phyloP scores from a whole-genome alignment of 2,113 vertebrate species.

The Clarias batrachus region DNA sequence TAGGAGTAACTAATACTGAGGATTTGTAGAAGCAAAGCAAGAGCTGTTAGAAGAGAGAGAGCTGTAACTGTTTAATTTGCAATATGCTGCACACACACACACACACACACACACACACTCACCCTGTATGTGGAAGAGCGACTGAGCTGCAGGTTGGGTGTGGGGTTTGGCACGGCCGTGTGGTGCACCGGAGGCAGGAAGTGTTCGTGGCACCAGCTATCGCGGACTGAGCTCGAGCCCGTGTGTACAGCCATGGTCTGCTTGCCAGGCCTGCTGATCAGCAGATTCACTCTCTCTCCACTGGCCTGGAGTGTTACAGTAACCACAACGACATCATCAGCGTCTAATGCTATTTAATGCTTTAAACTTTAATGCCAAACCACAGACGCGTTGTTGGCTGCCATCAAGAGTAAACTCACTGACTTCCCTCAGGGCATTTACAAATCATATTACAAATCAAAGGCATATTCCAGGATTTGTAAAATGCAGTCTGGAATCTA shows the following conservation, averaged over 20 bases:
- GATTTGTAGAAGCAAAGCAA: constrained; percentile 23
- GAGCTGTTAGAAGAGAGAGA: not conserved
- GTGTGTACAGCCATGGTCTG: constrained; percentile 73
- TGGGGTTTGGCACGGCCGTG: constrained; percentile 78
- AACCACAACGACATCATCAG: constrained; percentile 11
- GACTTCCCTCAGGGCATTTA: not conserved
- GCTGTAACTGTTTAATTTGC: not conserved
- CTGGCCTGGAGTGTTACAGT: constrained; percentile 79
- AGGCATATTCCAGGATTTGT: not conserved
- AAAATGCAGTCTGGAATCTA: not conserved
- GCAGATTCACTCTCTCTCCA: constrained; percentile 88
- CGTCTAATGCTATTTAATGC: not conserved
- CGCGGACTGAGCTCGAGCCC: constrained; percentile 77
- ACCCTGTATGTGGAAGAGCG: constrained; percentile 75
- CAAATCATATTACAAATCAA: no score
- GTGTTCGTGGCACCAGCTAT: constrained; percentile 80
- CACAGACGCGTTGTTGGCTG: not conserved
- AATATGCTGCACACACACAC: constrained; percentile 24
- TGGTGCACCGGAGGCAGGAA: constrained; percentile 75
- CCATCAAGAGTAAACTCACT: not conserved
- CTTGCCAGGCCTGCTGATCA: constrained; percentile 84
- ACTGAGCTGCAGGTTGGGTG: constrained; percentile 65
- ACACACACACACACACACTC: constrained; percentile 46
- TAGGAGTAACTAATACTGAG: constrained; percentile 35
- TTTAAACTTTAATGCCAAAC: constrained; percentile 14